Conservation (phyloP, 2,888 invertebrate genomes). For the Micoletzkya japonica region DNA sequence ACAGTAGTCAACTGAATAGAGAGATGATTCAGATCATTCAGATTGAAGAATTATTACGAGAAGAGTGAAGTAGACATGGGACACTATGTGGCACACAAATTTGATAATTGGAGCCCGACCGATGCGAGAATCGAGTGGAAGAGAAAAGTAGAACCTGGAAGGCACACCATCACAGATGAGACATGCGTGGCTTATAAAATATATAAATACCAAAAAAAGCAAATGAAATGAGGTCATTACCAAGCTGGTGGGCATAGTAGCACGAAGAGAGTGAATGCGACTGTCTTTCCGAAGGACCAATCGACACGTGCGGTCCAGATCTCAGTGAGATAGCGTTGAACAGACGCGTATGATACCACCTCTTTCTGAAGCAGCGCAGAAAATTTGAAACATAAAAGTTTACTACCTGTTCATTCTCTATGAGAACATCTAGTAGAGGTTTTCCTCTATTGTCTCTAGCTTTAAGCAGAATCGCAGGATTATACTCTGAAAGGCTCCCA, state of each 20-base stretch:
- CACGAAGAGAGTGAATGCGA: slow-evolving; percentile 87
- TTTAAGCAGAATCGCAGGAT: slow-evolving; percentile 88
- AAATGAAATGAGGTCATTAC: slow-evolving; percentile 68
- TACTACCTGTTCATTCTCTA: slow-evolving; percentile 89
- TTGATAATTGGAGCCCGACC: slow-evolving; percentile 99
- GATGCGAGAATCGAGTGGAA: slow-evolving; percentile 60
- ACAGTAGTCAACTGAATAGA: slow-evolving; percentile 70
- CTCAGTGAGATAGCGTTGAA: slow-evolving; percentile 73
- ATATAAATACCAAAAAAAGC: background rate
- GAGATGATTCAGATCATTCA: background rate
- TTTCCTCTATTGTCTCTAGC: slow-evolving; percentile 91
- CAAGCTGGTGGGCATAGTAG: slow-evolving; percentile 90
- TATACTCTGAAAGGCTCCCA: slow-evolving; percentile 70
- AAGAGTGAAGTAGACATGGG: slow-evolving; percentile 94
- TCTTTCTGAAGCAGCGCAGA: slow-evolving; percentile 49
- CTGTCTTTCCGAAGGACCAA: slow-evolving; percentile 90
- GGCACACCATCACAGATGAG: background rate
- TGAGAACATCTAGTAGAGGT: slow-evolving; percentile 76
- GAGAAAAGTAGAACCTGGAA: slow-evolving; percentile 58
- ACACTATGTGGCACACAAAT: slow-evolving; percentile 98
- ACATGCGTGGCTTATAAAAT: background rate
- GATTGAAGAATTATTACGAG: slow-evolving; percentile 66
- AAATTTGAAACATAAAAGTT: background rate
- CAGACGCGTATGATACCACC: slow-evolving; percentile 64
- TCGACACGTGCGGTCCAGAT: slow-evolving; percentile 95